Conservation (phyloP, 2,888 invertebrate genomes). For the Auanema sp. region DNA sequence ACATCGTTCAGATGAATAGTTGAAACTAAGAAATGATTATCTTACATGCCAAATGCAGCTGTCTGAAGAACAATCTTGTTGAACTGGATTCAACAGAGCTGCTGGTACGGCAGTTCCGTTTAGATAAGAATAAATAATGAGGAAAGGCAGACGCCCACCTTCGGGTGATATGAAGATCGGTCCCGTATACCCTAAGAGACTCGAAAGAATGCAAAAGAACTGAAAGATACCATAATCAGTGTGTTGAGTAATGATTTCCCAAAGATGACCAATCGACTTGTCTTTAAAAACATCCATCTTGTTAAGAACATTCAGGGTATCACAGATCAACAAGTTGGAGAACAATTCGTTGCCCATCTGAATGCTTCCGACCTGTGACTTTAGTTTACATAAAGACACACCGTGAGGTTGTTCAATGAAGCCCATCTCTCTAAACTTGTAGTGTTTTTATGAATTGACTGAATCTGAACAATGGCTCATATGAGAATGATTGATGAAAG, state of each 20-base stretch:
- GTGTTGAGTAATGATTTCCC: slow-evolving; percentile 25
- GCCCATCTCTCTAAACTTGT: too few relatives aligned
- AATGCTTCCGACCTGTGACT: too few relatives aligned
- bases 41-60: neutral
- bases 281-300: too few relatives aligned
- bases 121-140: slow-evolving; percentile 10
- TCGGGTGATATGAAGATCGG: slow-evolving; percentile 25
- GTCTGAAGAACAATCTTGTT: neutral
- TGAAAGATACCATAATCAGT: neutral
- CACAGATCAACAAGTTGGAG: neutral
- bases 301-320: neutral
- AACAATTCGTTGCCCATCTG: too few relatives aligned
- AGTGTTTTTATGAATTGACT: too few relatives aligned
- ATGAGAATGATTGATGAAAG: too few relatives aligned
- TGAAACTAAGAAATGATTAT: neutral
- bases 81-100: slow-evolving; percentile 6
- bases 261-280: slow-evolving; percentile 7
- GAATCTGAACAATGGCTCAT: too few relatives aligned
- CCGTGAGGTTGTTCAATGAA: too few relatives aligned
- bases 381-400: too few relatives aligned
- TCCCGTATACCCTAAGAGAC: slow-evolving; percentile 24
- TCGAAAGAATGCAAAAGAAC: slow-evolving; percentile 9
- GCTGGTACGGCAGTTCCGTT: slow-evolving; percentile 8
- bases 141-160: slow-evolving; percentile 2
- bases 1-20: neutral